Evolutionary conservation across 2,797 vertebrate species (phyloP), one percentile per base, ranked within the genome.

Genomic region (Calcarius lapponicus): DNA sequence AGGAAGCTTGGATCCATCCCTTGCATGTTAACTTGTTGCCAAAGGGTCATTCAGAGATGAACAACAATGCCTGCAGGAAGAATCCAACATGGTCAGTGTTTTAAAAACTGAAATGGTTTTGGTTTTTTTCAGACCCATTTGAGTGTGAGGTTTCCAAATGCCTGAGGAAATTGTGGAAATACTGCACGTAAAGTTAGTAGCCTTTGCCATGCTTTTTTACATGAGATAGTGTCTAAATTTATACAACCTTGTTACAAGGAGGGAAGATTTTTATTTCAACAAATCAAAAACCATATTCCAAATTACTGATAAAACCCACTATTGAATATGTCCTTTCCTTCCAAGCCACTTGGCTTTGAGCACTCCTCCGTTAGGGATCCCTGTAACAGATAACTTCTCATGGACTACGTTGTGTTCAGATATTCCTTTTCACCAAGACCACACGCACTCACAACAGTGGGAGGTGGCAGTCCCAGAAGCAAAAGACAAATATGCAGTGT

Each of bases 331-430:
- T 40, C 13, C 29, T 60, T 18, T 47, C 11, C 13, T 65, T 64
- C 17, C 38, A 76, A 53, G 13, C 2, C 24, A 25, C 31, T 64
- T 11, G 18, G 12, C 24, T 73, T 72, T 6, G 9, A 69, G 4
- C 4, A n/a, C 6, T 65, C 10, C 22, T 45, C 43, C 58, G 2
- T 26, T 66, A 66, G 29, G 32, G 9, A 48, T 56, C 31, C 19
- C 7, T 64, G 14, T 57, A 48, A 6, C 13, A 47, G 31, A 50
- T 57, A 66, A n/a, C 1, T 5, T n/a, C 19, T 57, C n/a, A 29
- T 14, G 11, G 22, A 12, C 13, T 42, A 8, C 0, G 0, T 34
- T 42, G 25, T 56, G 20, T 19, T 36, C 25, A 71, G 32, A 34
- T 50, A 15, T 9, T 56, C 15, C n/a, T 88, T 72, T 73, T 25